Evolutionary conservation across 2,797 vertebrate genomes (phyloP).

Genomic region (Phalloptychus januarius): DNA sequence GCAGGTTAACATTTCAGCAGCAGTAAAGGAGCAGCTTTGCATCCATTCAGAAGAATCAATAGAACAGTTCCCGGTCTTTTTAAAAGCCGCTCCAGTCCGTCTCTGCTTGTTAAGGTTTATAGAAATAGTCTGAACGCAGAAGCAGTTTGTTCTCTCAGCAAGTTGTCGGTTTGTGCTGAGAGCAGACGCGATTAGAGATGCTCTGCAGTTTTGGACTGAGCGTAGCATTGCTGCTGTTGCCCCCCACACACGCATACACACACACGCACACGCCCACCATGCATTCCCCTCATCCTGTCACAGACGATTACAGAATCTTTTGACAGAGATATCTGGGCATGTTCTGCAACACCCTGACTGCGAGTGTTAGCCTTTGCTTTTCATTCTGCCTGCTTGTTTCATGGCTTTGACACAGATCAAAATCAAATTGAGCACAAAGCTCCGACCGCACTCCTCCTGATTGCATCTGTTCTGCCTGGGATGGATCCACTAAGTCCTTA

Average conservation of each 20-base stretch:
- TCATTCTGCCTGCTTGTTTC: neutral
- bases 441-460: neutral
- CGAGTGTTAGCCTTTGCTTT: conserved; percentile 11
- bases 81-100: conserved; percentile 29
- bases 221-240: conserved; percentile 6
- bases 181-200: conserved; percentile 38
- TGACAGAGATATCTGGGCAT: conserved; percentile 11
- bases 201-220: conserved; percentile 28
- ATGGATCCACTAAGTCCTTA: neutral
- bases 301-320: conserved; percentile 36
- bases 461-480: conserved; percentile 8
- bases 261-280: neutral
- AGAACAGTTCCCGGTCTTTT: conserved; percentile 26
- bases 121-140: conserved; percentile 30
- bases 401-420: conserved; percentile 29
- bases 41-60: conserved; percentile 51
- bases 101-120: conserved; percentile 17
- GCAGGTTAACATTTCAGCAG: neutral
- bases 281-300: conserved; percentile 36
- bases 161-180: conserved; percentile 10
- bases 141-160: conserved; percentile 17
- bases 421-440: conserved; percentile 1
- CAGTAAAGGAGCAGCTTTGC: conserved; percentile 26
- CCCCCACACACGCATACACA: neutral
- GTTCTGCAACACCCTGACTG: conserved; percentile 7